Base-by-base conservation (phyloP, 1,140 invertebrate genomes). In the Musca domestica region DNA sequence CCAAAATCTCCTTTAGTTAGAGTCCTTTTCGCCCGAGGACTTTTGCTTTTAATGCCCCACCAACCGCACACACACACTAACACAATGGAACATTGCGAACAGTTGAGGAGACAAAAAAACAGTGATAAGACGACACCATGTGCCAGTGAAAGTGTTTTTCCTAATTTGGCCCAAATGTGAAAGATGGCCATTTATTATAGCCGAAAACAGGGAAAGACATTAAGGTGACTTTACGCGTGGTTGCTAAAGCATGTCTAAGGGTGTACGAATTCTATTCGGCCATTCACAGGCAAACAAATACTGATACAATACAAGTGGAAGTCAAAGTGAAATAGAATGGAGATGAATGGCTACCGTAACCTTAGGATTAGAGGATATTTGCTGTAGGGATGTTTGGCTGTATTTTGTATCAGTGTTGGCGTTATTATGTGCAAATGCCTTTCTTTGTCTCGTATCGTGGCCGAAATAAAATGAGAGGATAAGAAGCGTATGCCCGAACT, bases 121-220 rank as follows among this genome's bases (percentile, higher is more conserved):
- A 6, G 49, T 27, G 41, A 64, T 64, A 64, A 48, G 46, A 52
- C 41, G 19, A 63, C 47, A 49, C 41, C 41, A 49, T 47, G 41
- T 64, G 63, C 20, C 7, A 64, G 63, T 49, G 41, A 64, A 64
- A 64, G 63, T 64, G 46, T 64, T 64, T 64, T 64, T 49, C 63
- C 63, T 61, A 61, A 61, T 61, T 61, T 61, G 56, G 56, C 56
- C 56, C 25, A 61, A 34, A 61, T 61, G 56, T 61, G 27, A 41
- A 61, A 61, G 56, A 61, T 61, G 30, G 56, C 56, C 56, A 61
- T 61, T 34, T 61, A 41, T 61, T 61, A 61, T 61, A 23, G n/a
- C 56, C n/a, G 34, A 61, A 61, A 61, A 22, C 54, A 61, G 56
- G 56, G 56, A 61, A 61, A 61, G 25, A 61, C 56, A 61, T 61